These are phyloP conservation scores for Alligator sinensis DNA, from an alignment of 2,113 vertebrate genomes.

Conservation along the genomic window DNA sequence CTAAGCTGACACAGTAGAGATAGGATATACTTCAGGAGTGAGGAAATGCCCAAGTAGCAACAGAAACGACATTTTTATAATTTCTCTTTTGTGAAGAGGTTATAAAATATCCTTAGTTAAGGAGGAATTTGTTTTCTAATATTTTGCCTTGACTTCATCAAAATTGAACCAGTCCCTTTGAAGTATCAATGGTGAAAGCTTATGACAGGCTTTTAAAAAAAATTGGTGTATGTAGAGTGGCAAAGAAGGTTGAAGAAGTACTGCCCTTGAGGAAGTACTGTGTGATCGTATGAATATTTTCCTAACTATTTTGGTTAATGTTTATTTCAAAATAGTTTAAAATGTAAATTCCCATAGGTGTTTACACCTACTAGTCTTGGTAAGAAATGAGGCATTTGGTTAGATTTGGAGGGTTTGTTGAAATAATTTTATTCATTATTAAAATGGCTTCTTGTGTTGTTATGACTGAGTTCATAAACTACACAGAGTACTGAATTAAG, in stretches of 20 bases:
- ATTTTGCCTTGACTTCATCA: not conserved
- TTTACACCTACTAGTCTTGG: not conserved
- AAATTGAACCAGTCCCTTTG: conserved; percentile 17
- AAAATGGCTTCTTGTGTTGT: not conserved
- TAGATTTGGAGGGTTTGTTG: not conserved
- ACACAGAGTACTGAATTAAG: not conserved
- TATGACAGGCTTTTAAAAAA: not conserved
- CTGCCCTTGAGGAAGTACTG: not conserved
- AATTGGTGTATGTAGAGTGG: no score
- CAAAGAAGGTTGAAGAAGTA: not conserved
- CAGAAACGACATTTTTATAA: not conserved
- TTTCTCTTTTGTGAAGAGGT: conserved; percentile 1
- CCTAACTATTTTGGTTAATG: not conserved
- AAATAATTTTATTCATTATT: not conserved
- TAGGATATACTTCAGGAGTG: not conserved
- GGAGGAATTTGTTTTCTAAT: not conserved
- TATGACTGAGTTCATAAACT: not conserved
- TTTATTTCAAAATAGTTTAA: not conserved
- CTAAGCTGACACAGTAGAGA: conserved; percentile 3
- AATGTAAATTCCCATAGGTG: not conserved
- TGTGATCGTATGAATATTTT: not conserved
- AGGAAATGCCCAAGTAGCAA: not conserved
- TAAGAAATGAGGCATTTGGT: not conserved
- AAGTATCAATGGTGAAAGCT: not conserved
- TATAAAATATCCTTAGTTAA: not conserved